A percentile compares a stretch with the other conserved stretches of the same genome.
Evolutionary conservation across 2,888 invertebrate species (phyloP).

Genomic region (Eristalis intricaria): DNA sequence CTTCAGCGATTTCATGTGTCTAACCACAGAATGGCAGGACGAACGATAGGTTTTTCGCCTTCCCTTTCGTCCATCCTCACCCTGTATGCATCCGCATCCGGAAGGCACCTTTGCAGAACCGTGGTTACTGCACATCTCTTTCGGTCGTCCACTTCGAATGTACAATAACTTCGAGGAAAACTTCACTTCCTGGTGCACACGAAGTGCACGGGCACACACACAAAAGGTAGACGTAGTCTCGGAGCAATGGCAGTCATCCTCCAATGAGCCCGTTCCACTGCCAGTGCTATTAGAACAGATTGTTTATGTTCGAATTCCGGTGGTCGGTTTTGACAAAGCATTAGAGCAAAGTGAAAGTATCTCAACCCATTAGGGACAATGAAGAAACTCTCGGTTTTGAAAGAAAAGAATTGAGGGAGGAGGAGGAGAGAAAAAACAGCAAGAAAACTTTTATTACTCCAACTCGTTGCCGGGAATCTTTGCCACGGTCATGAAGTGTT

Average conservation of each 20-base stretch:
- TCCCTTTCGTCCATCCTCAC: background rate
- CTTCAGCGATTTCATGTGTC: conserved; percentile 46
- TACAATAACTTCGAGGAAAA: conserved; percentile 47
- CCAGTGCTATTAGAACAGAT: conserved; percentile 50
- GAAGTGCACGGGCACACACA: conserved; percentile 7
- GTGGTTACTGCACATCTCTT: background rate
- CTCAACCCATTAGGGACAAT: conserved; percentile 57
- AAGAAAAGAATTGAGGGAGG: background rate
- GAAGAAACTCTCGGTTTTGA: conserved; percentile 21
- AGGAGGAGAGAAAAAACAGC: background rate
- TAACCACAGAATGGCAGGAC: conserved; percentile 30
- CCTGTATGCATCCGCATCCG: conserved; percentile 28
- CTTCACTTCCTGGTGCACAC: conserved; percentile 32
- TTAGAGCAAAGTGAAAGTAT: conserved; percentile 61
- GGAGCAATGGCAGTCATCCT: conserved; percentile 3
- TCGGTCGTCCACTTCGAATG: conserved; percentile 13
- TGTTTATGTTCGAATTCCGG: conserved; percentile 61
- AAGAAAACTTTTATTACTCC: conserved; percentile 47
- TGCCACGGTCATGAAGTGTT: conserved; percentile 39
- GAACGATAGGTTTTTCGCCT: background rate
- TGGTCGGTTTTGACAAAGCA: conserved; percentile 45
- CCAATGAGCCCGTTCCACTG: conserved; percentile 11
- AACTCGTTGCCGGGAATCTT: conserved; percentile 33
- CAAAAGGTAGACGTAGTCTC: conserved; percentile 1
- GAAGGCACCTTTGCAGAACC: conserved; percentile 27